phyloP scores from a whole-genome alignment of 2,888 invertebrate species.

The Ecliptopera silaceata region DNA sequence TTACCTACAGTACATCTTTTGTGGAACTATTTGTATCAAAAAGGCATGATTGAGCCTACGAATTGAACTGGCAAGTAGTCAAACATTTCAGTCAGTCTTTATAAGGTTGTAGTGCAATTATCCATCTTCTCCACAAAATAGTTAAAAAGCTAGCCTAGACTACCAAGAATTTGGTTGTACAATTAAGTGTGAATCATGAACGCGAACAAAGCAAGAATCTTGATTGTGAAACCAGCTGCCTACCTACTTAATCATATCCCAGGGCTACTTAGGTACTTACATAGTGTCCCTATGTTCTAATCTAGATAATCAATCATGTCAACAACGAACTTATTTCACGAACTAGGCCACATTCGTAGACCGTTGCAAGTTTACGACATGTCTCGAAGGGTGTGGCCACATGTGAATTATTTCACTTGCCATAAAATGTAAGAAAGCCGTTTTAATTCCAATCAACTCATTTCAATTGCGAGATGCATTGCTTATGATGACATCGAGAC shows the following conservation, averaged over 20 bases:
- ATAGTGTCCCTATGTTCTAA: not conserved
- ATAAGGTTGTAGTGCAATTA: not conserved
- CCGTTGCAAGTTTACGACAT: slow-evolving; percentile 30
- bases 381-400: slow-evolving; percentile 32
- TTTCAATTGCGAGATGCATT: slow-evolving; percentile 34
- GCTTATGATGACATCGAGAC: slow-evolving; percentile 18
- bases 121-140: not conserved
- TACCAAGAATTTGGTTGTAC: slow-evolving; percentile 6
- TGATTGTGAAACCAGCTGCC: slow-evolving; percentile 23
- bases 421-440: slow-evolving; percentile 39
- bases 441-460: slow-evolving; percentile 27
- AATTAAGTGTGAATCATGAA: slow-evolving; percentile 24
- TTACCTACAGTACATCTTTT: too few species aligned
- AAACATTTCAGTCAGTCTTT: not conserved
- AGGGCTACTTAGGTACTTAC: not conserved
- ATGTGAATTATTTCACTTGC: slow-evolving; percentile 24
- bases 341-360: slow-evolving; percentile 23
- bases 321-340: slow-evolving; percentile 10
- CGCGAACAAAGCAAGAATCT: slow-evolving; percentile 20
- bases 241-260: slow-evolving; percentile 2
- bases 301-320: slow-evolving; percentile 13
- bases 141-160: slow-evolving; percentile 5
- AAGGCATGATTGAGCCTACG: too few species aligned
- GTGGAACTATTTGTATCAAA: too few species aligned
- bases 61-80: not conserved